These are phyloP conservation scores for Nesidiocoris tenuis DNA, from an alignment of 2,888 invertebrate species.

Conservation along the genomic window DNA sequence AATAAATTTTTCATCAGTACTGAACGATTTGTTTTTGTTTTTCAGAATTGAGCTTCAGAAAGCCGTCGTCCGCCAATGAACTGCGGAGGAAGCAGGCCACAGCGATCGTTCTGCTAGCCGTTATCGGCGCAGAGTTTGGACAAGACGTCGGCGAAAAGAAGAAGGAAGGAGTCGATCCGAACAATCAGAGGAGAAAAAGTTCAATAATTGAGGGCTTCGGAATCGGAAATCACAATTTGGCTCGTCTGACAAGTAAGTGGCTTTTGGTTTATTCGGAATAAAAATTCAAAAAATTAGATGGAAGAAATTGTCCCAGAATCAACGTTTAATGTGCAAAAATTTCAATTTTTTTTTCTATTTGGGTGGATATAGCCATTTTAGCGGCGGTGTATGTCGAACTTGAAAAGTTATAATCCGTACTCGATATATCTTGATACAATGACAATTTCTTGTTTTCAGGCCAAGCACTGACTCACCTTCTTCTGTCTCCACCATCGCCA, in stretches of 20 bases:
- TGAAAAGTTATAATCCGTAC: no score
- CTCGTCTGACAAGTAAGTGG: conserved; percentile 76
- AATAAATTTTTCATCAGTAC: no score
- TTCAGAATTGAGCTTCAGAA: conserved; percentile 62
- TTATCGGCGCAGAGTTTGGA: conserved; percentile 97
- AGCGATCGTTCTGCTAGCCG: conserved; percentile 92
- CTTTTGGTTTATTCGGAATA: conserved; percentile 48
- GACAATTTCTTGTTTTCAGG: no score
- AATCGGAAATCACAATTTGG: conserved; percentile 82
- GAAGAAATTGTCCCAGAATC: no score
- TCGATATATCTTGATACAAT: no score
- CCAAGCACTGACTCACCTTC: conserved; percentile 87
- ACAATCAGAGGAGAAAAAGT: conserved; percentile 65
- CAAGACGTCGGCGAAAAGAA: conserved; percentile 70
- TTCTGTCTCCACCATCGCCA: conserved; percentile 80
- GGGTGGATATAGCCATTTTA: no score
- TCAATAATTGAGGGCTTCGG: conserved; percentile 87
- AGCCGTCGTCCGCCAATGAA: conserved; percentile 82
- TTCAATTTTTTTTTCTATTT: no score
- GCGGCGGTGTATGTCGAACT: no score
- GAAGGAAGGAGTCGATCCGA: conserved; percentile 43
- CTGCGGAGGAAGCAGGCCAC: conserved; percentile 93
- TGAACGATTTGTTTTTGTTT: no score
- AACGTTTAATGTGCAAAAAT: no score
- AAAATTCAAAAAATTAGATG: no score